Conservation (phyloP, 1,140 invertebrate genomes). For the Ylistrum balloti region DNA sequence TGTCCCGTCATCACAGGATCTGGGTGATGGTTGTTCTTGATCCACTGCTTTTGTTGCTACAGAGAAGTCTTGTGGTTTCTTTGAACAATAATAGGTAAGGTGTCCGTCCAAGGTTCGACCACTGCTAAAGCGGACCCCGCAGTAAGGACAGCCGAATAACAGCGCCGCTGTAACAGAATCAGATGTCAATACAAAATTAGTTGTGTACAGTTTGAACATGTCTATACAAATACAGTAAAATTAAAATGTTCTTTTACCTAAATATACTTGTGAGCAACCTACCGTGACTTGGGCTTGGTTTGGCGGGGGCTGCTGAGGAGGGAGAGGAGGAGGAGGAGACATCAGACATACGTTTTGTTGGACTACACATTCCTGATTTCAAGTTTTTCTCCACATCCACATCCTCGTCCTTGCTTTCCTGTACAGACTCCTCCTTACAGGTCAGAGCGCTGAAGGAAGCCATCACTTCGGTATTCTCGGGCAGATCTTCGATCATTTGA, state of each 20-base stretch:
- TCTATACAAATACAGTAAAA: no score
- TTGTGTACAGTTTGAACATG: no score
- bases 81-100: conserved; percentile 95
- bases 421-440: conserved; percentile 56
- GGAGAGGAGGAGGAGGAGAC: not conserved
- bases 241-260: no score
- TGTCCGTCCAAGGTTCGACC: conserved; percentile 96
- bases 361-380: conserved; percentile 50
- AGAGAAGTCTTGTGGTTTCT: conserved; percentile 71
- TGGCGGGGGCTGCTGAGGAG: not conserved
- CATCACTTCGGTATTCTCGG: conserved; percentile 71
- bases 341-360: conserved; percentile 24
- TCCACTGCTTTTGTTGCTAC: not conserved
- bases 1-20: not conserved
- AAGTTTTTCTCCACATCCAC: conserved; percentile 51
- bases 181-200: not conserved
- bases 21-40: not conserved
- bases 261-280: not conserved
- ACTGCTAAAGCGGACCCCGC: conserved; percentile 97
- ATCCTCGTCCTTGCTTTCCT: conserved; percentile 53
- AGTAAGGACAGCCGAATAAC: conserved; percentile 89
- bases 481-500: conserved; percentile 75
- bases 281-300: conserved; percentile 51
- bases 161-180: conserved; percentile 73
- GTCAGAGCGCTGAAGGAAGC: conserved; percentile 71